Base-by-base conservation (phyloP, 2,797 vertebrate species). In the Malacoraja senta region DNA sequence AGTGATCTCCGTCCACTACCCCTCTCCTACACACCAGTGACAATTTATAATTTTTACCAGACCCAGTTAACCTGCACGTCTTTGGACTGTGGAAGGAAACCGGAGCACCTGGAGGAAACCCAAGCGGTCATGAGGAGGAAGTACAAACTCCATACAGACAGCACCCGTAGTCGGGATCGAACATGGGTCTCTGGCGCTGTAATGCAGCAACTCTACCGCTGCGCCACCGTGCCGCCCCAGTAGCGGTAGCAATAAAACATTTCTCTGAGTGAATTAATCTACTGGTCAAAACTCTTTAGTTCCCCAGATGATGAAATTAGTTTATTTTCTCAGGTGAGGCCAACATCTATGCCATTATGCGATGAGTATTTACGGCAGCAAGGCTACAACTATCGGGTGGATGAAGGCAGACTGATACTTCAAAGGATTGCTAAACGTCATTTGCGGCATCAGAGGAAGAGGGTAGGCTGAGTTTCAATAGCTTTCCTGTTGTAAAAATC, bases 291-390 rank as follows among this genome's bases (percentile, higher is more conserved):
- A 15, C 26, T n/a, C 24, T 12, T 29, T 58, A 76, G 7, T 58
- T 58, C 44, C 38, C 38, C 53, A 58, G 76, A 53, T 76, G 76
- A 76, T 74, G 24, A 26, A 92, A 92, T 74, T 29, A 53, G 44
- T 53, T 94, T 93, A 94, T 93, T 93, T 94, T 38, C 93, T 93
- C 94, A 98, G 97, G 76, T 96, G 93, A 95, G 95, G 72, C 95
- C 96, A 58, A 94, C 91, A 91, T 35, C 94, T 93, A 94, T 97
- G 93, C 98, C 97, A 32, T 94, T 94, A 24, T 98, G 98, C 96
- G 96, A 97, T 93, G 93, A 96, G 29, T 98, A 97, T 95, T 98
- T 96, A 94, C 96, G 96, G 93, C 95, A 97, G 63, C 97, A 96
- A 95, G 97, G 97, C 86, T 97, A 96, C 79, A 96, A 98, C 94